Evolutionary conservation across 2,888 invertebrate species (phyloP), one percentile per base, ranked within the genome.

Genomic region (Tinea pellionella): DNA sequence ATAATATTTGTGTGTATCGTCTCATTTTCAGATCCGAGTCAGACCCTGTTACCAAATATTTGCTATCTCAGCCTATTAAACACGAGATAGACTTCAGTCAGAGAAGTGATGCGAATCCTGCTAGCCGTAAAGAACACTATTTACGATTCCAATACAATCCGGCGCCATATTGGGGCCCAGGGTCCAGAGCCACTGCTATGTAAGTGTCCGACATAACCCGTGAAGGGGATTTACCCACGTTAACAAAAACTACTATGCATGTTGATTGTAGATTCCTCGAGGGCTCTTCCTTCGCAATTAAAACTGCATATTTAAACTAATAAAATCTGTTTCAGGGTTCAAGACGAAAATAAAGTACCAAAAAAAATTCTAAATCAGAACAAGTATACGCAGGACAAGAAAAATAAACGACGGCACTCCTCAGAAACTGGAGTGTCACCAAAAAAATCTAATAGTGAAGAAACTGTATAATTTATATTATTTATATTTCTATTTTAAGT

Each of bases 71-170:
- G 64, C 75, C 81, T n/a, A 81, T 89, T 0, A 75, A 73, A 19
- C 76, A 70, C 2, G 71, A 75, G 0, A 88, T 88, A 59, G 83
- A 90, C 51, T 74, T 91, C 29, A 73, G 66, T 7, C 69, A 79
- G 61, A 91, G 93, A 64, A 85, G 90, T 0, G 89, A 92, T 42
- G 96, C 97, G 0, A 95, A 96, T 81, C 97, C 97, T 0, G 75
- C 80, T 56, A 97, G 96, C 30, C 89, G 94, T 6, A 89, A 90
- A 64, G 88, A 90, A 60, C 92, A 93, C 0, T 80, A 94, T 18
- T 85, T 94, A 0, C 87, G 98, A 43, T 97, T 94, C 80, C 97
- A 96, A 75, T 89, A 89, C 66, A 98, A 98, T 85, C 98, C 98
- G 0, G 83, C 92, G 29, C 91, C 92, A 0, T 88, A 92, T 77